These are phyloP conservation scores for Drosophila silvestris DNA, from an alignment of 2,888 invertebrate species.

Conservation along the genomic window DNA sequence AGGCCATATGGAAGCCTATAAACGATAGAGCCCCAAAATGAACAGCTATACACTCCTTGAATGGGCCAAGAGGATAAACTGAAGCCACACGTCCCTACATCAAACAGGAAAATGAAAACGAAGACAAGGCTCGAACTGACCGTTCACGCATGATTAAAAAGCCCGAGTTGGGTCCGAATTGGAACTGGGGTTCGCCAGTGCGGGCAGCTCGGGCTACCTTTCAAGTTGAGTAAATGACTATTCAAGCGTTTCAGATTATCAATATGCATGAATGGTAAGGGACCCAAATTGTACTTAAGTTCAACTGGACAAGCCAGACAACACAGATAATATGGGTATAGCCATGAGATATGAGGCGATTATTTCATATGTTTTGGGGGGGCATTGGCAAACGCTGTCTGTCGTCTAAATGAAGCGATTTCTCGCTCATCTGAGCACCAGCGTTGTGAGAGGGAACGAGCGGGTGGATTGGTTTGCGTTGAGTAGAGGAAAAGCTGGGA, in stretches of 20 bases:
- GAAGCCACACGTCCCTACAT: slow-evolving; percentile 44
- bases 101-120: slow-evolving; percentile 43
- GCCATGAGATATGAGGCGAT: slow-evolving; percentile 33
- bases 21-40: slow-evolving; percentile 61
- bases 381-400: slow-evolving; percentile 1
- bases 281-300: slow-evolving; percentile 65
- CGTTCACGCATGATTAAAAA: slow-evolving; percentile 74
- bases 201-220: slow-evolving; percentile 52
- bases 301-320: slow-evolving; percentile 44
- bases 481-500: neutral
- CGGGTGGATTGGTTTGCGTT: neutral
- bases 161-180: slow-evolving; percentile 37
- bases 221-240: slow-evolving; percentile 81
- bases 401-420: slow-evolving; percentile 57
- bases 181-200: slow-evolving; percentile 14
- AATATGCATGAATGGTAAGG: slow-evolving; percentile 66
- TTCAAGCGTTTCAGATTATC: slow-evolving; percentile 82
- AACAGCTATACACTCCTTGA: slow-evolving; percentile 49
- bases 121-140: slow-evolving; percentile 51
- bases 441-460: neutral
- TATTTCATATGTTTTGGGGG: slow-evolving; percentile 12
- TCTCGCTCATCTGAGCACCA: slow-evolving; percentile 49
- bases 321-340: slow-evolving; percentile 35
- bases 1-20: slow-evolving; percentile 49
- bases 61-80: slow-evolving; percentile 24